These are phyloP conservation scores for Chascanopsetta lugubris DNA, from an alignment of 2,113 vertebrate species.

Conservation along the genomic window DNA sequence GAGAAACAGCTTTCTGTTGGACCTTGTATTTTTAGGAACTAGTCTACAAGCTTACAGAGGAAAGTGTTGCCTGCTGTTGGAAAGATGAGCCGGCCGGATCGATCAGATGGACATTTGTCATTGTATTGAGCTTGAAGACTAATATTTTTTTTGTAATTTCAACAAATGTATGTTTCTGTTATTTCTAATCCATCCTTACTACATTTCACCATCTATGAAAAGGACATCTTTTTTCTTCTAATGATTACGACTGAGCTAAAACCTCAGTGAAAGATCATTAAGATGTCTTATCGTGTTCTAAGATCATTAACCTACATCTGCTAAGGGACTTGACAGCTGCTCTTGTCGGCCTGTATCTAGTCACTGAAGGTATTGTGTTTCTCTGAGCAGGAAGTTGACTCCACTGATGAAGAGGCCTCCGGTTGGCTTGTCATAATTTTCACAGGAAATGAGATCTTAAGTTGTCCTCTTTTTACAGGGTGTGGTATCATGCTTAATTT, in stretches of 20 bases:
- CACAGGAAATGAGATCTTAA: constrained; percentile 26
- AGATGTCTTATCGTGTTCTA: too few species aligned
- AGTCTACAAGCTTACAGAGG: constrained; percentile 6
- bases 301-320: constrained; percentile 17
- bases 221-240: constrained; percentile 18
- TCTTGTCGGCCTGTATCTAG: constrained; percentile 30
- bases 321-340: constrained; percentile 42
- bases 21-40: constrained; percentile 25
- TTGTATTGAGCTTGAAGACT: background rate
- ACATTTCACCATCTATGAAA: background rate
- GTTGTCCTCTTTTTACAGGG: background rate
- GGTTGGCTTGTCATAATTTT: constrained; percentile 19
- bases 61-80: constrained; percentile 5
- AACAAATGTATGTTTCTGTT: background rate
- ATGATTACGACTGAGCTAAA: background rate
- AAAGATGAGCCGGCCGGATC: constrained; percentile 10
- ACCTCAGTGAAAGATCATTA: constrained; percentile 1
- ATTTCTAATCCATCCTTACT: background rate
- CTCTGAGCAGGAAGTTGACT: constrained; percentile 66
- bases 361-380: constrained; percentile 31
- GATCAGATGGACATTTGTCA: constrained; percentile 5
- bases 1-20: background rate
- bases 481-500: background rate
- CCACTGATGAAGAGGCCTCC: constrained; percentile 6
- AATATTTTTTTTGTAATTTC: background rate